These are phyloP conservation scores for Epinephelus malabaricus DNA, from an alignment of 2,797 vertebrate genomes.

Conservation along the genomic window DNA sequence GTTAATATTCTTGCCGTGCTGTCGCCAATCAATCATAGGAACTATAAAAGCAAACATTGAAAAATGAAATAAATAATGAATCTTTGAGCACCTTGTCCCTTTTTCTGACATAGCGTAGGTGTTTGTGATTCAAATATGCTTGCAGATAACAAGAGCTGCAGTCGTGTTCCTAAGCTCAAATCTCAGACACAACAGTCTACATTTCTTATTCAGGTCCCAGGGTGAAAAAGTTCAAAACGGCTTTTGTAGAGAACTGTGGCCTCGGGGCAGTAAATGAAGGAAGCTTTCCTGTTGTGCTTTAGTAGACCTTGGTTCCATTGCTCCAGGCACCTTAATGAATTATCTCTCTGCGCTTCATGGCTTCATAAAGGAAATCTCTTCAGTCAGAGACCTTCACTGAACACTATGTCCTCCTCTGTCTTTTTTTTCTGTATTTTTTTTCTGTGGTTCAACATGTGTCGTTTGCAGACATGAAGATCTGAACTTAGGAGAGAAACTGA, in stretches of 20 bases:
- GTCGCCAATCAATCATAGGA: not conserved
- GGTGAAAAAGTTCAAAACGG: slow-evolving; percentile 31
- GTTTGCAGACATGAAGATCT: slow-evolving; percentile 34
- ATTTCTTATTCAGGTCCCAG: slow-evolving; percentile 35
- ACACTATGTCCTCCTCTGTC: slow-evolving; percentile 32
- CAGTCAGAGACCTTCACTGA: slow-evolving; percentile 44
- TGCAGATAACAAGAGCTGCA: slow-evolving; percentile 24
- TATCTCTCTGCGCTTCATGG: slow-evolving; percentile 42
- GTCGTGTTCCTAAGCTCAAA: slow-evolving; percentile 24
- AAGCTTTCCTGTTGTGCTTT: slow-evolving; percentile 59
- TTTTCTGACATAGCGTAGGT: not conserved
- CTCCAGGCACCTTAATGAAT: slow-evolving; percentile 64
- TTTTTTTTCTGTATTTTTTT: slow-evolving; percentile 12
- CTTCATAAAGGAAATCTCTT: slow-evolving; percentile 56
- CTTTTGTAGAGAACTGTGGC: slow-evolving; percentile 38
- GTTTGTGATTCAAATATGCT: not conserved
- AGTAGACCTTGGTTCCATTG: slow-evolving; percentile 47
- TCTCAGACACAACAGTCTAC: slow-evolving; percentile 29
- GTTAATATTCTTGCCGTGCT: not conserved
- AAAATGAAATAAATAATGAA: not conserved
- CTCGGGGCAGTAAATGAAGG: slow-evolving; percentile 49
- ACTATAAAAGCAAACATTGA: not conserved
- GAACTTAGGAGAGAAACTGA: slow-evolving; percentile 20
- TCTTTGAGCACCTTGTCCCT: not conserved
- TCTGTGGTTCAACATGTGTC: slow-evolving; percentile 23